Evolutionary conservation across 2,888 invertebrate species (phyloP).

Genomic region (Monoplex corrugatus): DNA sequence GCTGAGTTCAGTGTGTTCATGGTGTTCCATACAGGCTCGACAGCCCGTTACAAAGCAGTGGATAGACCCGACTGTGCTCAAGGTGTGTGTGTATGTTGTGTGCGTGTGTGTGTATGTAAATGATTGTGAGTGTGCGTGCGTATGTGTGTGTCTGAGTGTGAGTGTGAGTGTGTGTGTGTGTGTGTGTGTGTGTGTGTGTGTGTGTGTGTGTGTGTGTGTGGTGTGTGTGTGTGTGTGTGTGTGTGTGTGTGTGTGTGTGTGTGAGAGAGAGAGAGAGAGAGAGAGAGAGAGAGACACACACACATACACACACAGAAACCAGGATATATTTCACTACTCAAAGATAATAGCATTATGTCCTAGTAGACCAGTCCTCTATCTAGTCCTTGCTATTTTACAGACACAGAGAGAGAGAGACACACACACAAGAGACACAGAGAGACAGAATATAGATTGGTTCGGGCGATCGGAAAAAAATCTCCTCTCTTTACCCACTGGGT

Average conservation of each 20-base stretch:
- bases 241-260: constrained; percentile 27
- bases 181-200: neutral
- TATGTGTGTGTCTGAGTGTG: neutral
- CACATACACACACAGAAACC: neutral
- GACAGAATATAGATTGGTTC: too few species aligned
- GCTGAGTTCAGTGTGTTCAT: constrained; percentile 29
- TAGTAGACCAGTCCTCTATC: too few species aligned
- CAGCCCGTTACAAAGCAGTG: neutral
- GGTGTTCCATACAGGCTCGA: constrained; percentile 26
- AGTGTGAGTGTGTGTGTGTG: neutral
- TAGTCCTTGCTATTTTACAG: too few species aligned
- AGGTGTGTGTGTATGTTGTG: neutral
- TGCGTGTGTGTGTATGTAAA: neutral
- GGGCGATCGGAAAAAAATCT: too few species aligned
- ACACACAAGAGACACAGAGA: too few species aligned
- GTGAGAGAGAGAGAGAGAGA: too few species aligned
- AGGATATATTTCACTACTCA: too few species aligned
- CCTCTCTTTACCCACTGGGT: too few species aligned
- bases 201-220: neutral
- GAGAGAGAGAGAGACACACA: neutral
- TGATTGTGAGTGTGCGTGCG: neutral
- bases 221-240: constrained; percentile 12
- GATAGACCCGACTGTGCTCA: constrained; percentile 17
- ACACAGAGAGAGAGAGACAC: too few species aligned
- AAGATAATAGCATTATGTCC: too few species aligned